Conservation (phyloP, 2,888 invertebrate genomes). For the Amblyjoppa fuscipennis region DNA sequence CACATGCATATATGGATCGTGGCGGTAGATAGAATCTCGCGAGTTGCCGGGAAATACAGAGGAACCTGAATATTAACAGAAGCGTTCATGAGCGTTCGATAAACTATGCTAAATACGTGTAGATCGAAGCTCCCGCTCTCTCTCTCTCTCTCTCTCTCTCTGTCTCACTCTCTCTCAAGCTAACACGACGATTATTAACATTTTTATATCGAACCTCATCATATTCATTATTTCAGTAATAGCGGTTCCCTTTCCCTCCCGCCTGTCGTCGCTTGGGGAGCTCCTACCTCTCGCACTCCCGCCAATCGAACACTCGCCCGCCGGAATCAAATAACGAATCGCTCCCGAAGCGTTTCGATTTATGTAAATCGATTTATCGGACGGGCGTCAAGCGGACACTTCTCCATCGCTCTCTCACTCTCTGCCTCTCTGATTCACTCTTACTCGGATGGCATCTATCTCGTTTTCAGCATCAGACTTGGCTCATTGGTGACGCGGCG, state of each 20-base stretch:
- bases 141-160: constrained; percentile 47
- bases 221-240: constrained; percentile 61
- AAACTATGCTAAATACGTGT: constrained; percentile 65
- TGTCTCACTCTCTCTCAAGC: neutral
- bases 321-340: constrained; percentile 66
- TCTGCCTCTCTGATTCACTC: constrained; percentile 39
- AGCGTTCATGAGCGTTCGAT: neutral
- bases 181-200: constrained; percentile 37
- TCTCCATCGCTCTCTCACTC: constrained; percentile 50
- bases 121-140: neutral
- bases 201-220: constrained; percentile 63
- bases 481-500: constrained; percentile 61
- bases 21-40: neutral
- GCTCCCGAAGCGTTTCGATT: constrained; percentile 64
- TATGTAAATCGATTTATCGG: constrained; percentile 67
- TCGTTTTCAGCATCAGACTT: constrained; percentile 10
- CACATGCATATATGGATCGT: neutral
- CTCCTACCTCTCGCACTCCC: constrained; percentile 1
- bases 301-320: constrained; percentile 17
- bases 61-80: neutral
- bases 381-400: constrained; percentile 59
- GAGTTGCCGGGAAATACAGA: neutral
- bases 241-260: neutral
- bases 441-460: constrained; percentile 25
- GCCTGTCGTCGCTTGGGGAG: constrained; percentile 42